phyloP scores from a whole-genome alignment of 2,113 vertebrate species.

The Sigmodon hispidus region DNA sequence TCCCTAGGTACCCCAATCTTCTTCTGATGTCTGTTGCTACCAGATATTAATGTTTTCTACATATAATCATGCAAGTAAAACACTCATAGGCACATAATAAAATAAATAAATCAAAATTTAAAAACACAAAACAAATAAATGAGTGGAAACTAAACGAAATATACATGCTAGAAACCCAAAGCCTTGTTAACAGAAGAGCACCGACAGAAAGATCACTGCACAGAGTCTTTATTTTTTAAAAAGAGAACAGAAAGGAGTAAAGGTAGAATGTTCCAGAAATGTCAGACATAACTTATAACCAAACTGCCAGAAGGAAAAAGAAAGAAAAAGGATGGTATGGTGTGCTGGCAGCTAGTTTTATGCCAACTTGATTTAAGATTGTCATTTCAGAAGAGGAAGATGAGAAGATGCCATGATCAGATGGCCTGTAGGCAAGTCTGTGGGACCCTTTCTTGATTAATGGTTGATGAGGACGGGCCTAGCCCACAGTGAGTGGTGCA shows the following conservation, averaged over 20 bases:
- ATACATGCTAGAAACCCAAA: neutral
- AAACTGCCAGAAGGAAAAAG: neutral
- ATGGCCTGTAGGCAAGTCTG: neutral
- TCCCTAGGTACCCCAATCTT: neutral
- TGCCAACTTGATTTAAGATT: neutral
- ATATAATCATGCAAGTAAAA: neutral
- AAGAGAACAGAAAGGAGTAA: neutral
- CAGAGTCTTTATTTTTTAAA: neutral
- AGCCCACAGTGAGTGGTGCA: neutral
- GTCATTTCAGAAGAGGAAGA: neutral
- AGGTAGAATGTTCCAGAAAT: neutral
- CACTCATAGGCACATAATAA: neutral
- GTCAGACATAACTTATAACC: neutral
- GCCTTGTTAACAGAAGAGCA: neutral
- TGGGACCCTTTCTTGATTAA: neutral
- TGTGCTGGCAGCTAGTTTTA: neutral
- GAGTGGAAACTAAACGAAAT: neutral
- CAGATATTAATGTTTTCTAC: neutral
- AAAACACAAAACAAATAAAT: neutral
- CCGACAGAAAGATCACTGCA: too few relatives aligned
- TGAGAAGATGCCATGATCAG: neutral
- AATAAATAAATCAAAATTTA: neutral
- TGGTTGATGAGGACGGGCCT: neutral
- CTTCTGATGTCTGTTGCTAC: neutral
- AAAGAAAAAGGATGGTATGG: neutral